Base-by-base conservation (phyloP, 2,113 vertebrate genomes). In the Melanerpes aurifrons region DNA sequence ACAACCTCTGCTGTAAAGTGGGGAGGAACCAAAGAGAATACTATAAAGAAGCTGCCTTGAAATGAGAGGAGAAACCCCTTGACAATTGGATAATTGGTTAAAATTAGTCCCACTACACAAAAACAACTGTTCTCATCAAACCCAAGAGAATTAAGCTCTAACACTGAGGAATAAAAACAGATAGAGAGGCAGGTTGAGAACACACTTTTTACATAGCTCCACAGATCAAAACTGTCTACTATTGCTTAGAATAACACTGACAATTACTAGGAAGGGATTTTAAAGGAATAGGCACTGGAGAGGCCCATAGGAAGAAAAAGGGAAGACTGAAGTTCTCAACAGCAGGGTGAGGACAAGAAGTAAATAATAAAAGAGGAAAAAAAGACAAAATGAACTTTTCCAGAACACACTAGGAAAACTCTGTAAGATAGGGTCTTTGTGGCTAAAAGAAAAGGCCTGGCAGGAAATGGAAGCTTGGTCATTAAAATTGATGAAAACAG, bases 31-130 rank as follows among this genome's bases (percentile, higher is more conserved):
- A 94, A 94, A 94, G 87, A 89, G 82, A 95, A 94, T 93, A 66
- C 47, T 73, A 32, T 78, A 95, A 94, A 91, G 66, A 80, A 78
- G 50, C 28, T 0, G 10, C 53, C 85, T 89, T 88, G 76, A 95
- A 95, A 96, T 75, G 82, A 96, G 69, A 86, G 61, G 21, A 94
- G 56, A 83, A 89, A 72, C 17, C 89, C 75, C 91, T 62, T 90
- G 95, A 90, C 91, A 90, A 78, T 47, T 91, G 87, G 58, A 78
- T 68, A 89, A 92, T 91, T 93, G 85, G 89, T 81, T 95, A 83
- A 91, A 95, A 92, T 96, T 94, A 96, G 82, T 94, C 90, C 85
- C 85, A 62, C 89, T 91, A 93, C 72, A 82, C 85, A 89, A 90
- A 88, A 86, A 26, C 54, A 80, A 90, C 91, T 75, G 70, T 72